Evolutionary conservation across 1,140 invertebrate species (phyloP).

Genomic region (Magallana angulata): DNA sequence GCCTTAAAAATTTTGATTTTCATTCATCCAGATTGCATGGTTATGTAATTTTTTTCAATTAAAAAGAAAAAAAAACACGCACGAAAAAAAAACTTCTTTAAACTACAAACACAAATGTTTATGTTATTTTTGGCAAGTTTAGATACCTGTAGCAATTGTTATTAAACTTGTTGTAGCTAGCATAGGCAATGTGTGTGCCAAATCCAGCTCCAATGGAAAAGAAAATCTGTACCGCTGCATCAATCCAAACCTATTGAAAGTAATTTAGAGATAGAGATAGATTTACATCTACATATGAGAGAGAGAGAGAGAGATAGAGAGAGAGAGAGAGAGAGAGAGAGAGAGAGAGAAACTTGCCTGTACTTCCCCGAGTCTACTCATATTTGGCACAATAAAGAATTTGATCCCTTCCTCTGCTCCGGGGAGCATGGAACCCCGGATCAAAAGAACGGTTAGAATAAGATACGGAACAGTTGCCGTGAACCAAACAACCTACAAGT

Average conservation of each 20-base stretch:
- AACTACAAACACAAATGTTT: not conserved
- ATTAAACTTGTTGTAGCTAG: constrained; percentile 92
- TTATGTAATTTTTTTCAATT: no score
- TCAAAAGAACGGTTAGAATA: constrained; percentile 93
- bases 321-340: not conserved
- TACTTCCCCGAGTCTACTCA: constrained; percentile 76
- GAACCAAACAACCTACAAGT: constrained; percentile 93
- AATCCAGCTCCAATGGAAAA: constrained; percentile 95
- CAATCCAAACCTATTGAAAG: constrained; percentile 89
- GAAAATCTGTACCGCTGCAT: constrained; percentile 92
- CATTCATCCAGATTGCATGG: no score
- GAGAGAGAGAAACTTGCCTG: constrained; percentile 70
- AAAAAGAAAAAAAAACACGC: no score
- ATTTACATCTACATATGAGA: not conserved
- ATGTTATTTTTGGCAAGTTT: not conserved
- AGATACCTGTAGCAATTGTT: constrained; percentile 90
- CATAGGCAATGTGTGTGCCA: constrained; percentile 93
- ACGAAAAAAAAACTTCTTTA: not conserved
- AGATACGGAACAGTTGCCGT: constrained; percentile 96
- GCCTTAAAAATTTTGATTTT: no score
- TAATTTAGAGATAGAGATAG: not conserved
- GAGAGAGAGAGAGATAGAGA: not conserved
- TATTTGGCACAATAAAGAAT: constrained; percentile 84
- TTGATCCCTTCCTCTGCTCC: constrained; percentile 88
- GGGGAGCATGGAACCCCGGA: constrained; percentile 92